Evolutionary conservation across 2,113 vertebrate species (phyloP).

Genomic region (Embiotoca jacksoni): DNA sequence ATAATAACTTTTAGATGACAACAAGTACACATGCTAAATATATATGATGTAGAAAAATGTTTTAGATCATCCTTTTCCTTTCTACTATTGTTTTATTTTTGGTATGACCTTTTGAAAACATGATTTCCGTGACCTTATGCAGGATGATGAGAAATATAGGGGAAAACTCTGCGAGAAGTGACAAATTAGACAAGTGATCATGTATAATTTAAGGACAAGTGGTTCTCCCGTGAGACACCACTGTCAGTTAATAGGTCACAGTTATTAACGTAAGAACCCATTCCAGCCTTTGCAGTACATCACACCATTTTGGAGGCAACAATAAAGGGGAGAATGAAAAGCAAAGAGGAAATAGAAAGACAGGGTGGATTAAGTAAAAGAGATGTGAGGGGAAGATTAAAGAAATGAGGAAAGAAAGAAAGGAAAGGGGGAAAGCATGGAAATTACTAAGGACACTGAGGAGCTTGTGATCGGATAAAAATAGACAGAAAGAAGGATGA

Average conservation of each 20-base stretch:
- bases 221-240: constrained; percentile 55
- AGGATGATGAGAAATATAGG: constrained; percentile 29
- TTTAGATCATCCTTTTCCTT: constrained; percentile 33
- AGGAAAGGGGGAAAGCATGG: constrained; percentile 39
- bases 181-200: constrained; percentile 53
- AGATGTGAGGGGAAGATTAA: constrained; percentile 52
- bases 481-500: constrained; percentile 36
- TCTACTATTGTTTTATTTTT: constrained; percentile 26
- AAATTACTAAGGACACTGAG: constrained; percentile 35
- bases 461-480: constrained; percentile 65
- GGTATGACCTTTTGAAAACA: constrained; percentile 65
- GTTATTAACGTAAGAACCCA: constrained; percentile 58
- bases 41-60: constrained; percentile 58
- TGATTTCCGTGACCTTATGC: constrained; percentile 59
- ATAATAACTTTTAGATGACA: not conserved
- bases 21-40: constrained; percentile 2
- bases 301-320: constrained; percentile 25
- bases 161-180: not conserved
- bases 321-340: constrained; percentile 33
- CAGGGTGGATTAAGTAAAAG: constrained; percentile 36
- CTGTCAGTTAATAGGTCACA: constrained; percentile 71
- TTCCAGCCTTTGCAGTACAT: not conserved
- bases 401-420: constrained; percentile 21
- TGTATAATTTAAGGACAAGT: constrained; percentile 72
- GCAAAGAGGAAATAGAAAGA: constrained; percentile 25